Base-by-base conservation (phyloP, 37 sponge, comb jelly and placozoan genomes). In the Aphrocallistes beatrix region DNA sequence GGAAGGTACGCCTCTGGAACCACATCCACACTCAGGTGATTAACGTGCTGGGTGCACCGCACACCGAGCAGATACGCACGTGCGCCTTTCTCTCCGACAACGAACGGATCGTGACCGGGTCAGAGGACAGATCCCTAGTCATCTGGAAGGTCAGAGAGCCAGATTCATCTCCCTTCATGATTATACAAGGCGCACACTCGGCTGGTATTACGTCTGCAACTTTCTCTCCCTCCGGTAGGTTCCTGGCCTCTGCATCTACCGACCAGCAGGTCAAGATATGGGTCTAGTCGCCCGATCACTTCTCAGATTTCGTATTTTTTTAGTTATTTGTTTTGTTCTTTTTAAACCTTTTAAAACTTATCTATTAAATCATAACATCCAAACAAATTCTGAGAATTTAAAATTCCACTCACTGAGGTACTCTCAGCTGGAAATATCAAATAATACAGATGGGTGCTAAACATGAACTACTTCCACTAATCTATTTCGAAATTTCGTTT, bases 1-100 rank as follows among this genome's bases (percentile, higher is more conserved):
- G 88, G 83, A 89, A 88, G 49, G 91, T 94, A 16, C 82, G 91
- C 0, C 81, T 94, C 1, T 94, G 94, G 94, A 94, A 85, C 50
- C 39, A 85, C 3, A 36, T 85, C 23, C 51, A 42, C 0, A 83
- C 86, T 0, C 87, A 86, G 32, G 87, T 90, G 1, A 84, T 91
- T 50, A 91, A 84, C 37, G 86, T 88, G 0, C 82, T 94, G 0
- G 88, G 90, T 50, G 89, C 91, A 32, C 84, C 84, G 38, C 90
- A 94, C 37, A 38, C 85, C 13, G 50, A 81, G 23, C 87, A 85
- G n/a, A 48, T 91, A 0, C n/a, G 84, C 28, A 88, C 87, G 50
- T 94, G 94, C 82, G 86, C 86, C 1, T 90, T 91, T 75, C 88
- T 88, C 50, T 89, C 91, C 0, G 91, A 91, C 85, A 91, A 90